Evolutionary conservation across 2,797 vertebrate species (phyloP), one percentile per base, ranked within the genome.

Genomic region (Denticeps clupeoides): DNA sequence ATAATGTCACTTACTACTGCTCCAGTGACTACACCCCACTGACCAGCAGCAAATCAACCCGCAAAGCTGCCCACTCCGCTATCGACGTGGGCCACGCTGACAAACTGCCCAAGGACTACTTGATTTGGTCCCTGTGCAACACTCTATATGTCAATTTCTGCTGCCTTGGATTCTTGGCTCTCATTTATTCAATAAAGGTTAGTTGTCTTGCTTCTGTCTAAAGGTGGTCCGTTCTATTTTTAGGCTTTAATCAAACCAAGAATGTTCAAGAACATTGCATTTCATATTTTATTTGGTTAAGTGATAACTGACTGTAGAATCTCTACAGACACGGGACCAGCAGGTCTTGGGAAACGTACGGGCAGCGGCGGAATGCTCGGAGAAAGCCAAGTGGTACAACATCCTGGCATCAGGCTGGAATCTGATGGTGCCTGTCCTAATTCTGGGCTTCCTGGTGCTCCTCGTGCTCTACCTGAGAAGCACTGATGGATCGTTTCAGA

Each of bases 371-470:
- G 87, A 78, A 56, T 85, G 86, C 11, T 87, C 89, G 1, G 89
- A 88, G 79, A 95, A 84, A 59, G 92, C 93, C 2, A 88, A 87
- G 53, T 95, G 91, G 83, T 95, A 89, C 86, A 97, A 97, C 62
- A 83, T 85, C 51, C 82, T 97, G 78, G 92, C 93, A 0, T 82
- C 83, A 0, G 84, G 88, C 18, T 91, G 90, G 84, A 92, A 89
- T 3, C 24, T 93, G 64, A 49, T 94, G 59, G 76, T 93, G 1
- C 92, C 91, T 0, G 73, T 92, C 11, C 70, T 97, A 62, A 64
- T 88, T 1, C 2, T 84, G 1, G 85, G 78, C 15, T 69, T 95
- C 53, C 72, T 90, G 18, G 71, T 95, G 57, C 87, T 93, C 0
- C 81, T 93, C 0, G 82, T 91, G 5, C 64, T 97, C 58, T 91